A percentile compares a stretch with the other conserved stretches of the same genome.
These are phyloP conservation scores for Tychaedon coryphoeus DNA, from an alignment of 2,113 vertebrate species.

Conservation along the genomic window DNA sequence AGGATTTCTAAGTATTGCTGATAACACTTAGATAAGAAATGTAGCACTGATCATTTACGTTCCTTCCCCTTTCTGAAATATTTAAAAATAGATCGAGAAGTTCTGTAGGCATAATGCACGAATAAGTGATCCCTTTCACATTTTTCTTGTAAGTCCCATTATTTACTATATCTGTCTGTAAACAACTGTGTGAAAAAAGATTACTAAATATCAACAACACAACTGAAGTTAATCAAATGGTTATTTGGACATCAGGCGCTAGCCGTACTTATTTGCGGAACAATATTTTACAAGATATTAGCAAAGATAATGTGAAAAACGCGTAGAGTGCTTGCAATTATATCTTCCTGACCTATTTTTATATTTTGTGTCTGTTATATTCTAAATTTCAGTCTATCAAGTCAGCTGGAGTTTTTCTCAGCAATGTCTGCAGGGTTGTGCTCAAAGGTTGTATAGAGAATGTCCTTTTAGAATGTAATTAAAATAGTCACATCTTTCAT, in stretches of 20 bases:
- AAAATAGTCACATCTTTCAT: neutral
- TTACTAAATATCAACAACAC: neutral
- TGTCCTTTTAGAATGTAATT: neutral
- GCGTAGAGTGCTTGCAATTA: neutral
- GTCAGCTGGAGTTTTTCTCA: neutral
- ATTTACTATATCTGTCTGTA: neutral
- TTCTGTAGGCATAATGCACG: neutral
- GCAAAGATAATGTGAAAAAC: neutral
- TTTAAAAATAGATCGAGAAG: neutral
- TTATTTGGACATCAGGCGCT: neutral
- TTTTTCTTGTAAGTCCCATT: neutral
- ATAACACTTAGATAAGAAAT: neutral
- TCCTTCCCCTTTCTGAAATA: neutral
- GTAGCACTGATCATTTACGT: neutral
- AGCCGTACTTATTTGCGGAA: neutral
- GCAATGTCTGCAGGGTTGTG: neutral
- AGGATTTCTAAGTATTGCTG: neutral
- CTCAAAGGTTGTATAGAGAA: neutral
- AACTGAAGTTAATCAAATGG: neutral
- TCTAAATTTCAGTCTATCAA: neutral
- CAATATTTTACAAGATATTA: neutral
- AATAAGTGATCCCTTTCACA: neutral
- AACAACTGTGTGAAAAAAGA: neutral
- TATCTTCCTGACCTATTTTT: conserved; percentile 30
- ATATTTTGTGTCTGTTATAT: neutral